These are phyloP conservation scores for Ganaspis sp. DNA, from an alignment of 1,140 invertebrate species.

Conservation along the genomic window DNA sequence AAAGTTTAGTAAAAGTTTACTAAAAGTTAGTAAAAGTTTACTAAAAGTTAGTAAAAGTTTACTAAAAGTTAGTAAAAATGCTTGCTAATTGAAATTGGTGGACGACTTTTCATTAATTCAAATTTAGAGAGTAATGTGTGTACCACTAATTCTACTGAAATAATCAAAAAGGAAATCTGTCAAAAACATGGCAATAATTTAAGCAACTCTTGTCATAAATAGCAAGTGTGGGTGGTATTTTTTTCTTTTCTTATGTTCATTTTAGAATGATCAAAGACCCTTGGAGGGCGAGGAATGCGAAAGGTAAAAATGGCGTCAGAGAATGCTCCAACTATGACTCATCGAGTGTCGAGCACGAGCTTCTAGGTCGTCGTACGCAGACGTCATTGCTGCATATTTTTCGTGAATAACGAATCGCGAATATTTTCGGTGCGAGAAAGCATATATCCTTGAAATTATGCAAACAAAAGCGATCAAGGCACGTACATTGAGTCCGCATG, in stretches of 20 bases:
- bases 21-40: too few relatives aligned
- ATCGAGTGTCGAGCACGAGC: background rate
- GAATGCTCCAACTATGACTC: conserved; percentile 17
- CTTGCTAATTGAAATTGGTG: too few relatives aligned
- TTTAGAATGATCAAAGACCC: background rate
- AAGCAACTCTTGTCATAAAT: too few relatives aligned
- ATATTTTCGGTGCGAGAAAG: conserved; percentile 29
- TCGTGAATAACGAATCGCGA: conserved; percentile 9
- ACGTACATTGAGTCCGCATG: conserved; percentile 10
- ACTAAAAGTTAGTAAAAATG: too few relatives aligned
- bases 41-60: too few relatives aligned
- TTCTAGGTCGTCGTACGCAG: conserved; percentile 29
- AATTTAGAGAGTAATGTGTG: background rate
- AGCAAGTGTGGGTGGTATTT: background rate
- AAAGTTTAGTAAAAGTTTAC: too few relatives aligned
- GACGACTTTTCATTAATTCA: too few relatives aligned
- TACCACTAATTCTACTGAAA: too few relatives aligned
- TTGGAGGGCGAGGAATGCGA: background rate
- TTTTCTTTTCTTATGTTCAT: background rate
- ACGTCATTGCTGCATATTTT: conserved; percentile 23
- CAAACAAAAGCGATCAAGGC: conserved; percentile 5
- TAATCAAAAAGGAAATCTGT: too few relatives aligned
- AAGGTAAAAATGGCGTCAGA: conserved; percentile 17
- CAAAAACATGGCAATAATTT: too few relatives aligned
- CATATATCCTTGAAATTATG: conserved; percentile 29